phyloP scores from a whole-genome alignment of 2,113 vertebrate genomes.

The Anoura caudifer region DNA sequence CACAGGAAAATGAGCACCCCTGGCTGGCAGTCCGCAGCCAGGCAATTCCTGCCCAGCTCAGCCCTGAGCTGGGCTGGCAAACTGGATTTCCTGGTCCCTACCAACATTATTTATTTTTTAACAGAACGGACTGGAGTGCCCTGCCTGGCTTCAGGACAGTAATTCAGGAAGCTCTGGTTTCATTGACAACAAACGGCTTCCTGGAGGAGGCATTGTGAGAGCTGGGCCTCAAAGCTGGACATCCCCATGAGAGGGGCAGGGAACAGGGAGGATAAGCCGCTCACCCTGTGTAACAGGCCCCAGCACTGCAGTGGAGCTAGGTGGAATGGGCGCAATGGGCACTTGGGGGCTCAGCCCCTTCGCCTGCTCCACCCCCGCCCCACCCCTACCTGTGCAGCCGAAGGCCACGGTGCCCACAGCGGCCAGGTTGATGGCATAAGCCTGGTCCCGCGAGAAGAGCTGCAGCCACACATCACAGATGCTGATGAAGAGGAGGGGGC shows the following conservation, averaged over 20 bases:
- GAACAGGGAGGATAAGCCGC: not conserved
- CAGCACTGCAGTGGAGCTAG: accelerated
- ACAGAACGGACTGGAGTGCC: not conserved
- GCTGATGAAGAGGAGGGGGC: constrained; percentile 94
- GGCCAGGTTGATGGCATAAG: constrained; percentile 92
- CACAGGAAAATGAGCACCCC: accelerated
- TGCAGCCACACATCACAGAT: constrained; percentile 96
- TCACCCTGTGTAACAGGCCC: accelerated
- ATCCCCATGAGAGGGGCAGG: not conserved
- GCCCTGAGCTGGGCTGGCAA: not conserved
- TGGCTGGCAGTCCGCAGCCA: accelerated
- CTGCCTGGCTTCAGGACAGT: too few relatives aligned
- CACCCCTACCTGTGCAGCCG: constrained; percentile 94
- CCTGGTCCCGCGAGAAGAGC: constrained; percentile 89
- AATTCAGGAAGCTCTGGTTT: not conserved
- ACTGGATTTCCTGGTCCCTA: not conserved
- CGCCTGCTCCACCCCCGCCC: accelerated
- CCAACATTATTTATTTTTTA: not conserved
- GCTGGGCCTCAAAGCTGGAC: not conserved
- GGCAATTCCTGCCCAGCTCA: accelerated
- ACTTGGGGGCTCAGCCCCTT: not conserved
- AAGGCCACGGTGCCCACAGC: constrained; percentile 96
- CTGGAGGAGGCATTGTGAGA: not conserved
- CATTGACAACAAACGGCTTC: not conserved
- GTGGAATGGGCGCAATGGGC: accelerated